A percentile compares a stretch with the other conserved stretches of the same genome.
Evolutionary conservation across 2,888 invertebrate genomes (phyloP).

Genomic region (Ectemnius lituratus): DNA sequence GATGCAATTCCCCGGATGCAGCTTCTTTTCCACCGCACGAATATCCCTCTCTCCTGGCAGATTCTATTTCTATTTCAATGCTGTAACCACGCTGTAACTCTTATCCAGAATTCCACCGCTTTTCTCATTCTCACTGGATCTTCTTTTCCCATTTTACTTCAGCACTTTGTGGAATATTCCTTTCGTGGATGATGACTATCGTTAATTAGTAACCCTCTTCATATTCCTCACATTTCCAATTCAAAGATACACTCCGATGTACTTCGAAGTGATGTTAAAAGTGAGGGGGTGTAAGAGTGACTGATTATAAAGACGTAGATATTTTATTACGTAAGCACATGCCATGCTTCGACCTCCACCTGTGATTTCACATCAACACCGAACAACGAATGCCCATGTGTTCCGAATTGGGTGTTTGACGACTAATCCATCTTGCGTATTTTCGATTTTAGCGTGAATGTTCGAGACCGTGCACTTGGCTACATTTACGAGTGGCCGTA

Average conservation of each 20-base stretch:
- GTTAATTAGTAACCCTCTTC: too few relatives aligned
- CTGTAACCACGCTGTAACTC: neutral
- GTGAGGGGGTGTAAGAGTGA: neutral
- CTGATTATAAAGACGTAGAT: neutral
- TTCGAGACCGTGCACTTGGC: neutral
- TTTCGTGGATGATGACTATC: too few relatives aligned
- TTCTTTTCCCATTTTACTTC: too few relatives aligned
- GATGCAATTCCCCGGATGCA: neutral
- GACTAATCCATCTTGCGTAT: too few relatives aligned
- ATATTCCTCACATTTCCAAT: too few relatives aligned
- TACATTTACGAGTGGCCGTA: neutral
- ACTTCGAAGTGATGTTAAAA: neutral
- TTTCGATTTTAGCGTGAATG: neutral
- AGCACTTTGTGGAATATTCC: too few relatives aligned
- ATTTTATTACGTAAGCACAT: slow-evolving; percentile 2
- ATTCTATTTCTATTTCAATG: slow-evolving; percentile 1
- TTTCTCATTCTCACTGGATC: too few relatives aligned
- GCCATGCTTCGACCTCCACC: neutral
- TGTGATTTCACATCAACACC: neutral
- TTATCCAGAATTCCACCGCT: too few relatives aligned
- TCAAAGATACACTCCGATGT: too few relatives aligned
- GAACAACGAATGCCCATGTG: neutral
- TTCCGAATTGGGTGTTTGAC: too few relatives aligned
- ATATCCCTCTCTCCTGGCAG: neutral
- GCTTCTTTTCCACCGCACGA: neutral